A percentile compares a stretch with the other conserved stretches of the same genome.
Conservation (phyloP, 64 coral and sea anemone genomes). For the Trachythela sp. region DNA sequence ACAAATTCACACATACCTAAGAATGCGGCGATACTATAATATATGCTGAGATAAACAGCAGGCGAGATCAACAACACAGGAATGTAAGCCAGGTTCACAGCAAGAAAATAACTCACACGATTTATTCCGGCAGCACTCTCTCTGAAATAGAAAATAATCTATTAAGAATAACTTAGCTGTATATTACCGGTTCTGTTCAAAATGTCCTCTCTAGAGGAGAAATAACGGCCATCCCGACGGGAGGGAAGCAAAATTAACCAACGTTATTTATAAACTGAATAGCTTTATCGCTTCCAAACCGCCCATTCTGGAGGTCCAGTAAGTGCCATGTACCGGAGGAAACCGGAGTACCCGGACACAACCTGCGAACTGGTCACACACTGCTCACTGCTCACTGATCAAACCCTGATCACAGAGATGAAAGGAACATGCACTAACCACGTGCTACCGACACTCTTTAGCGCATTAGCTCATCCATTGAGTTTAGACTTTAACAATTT, state of each 20-base stretch:
- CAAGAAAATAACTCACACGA: slow-evolving; percentile 31
- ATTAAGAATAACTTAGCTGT: not conserved
- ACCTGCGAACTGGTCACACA: too few relatives aligned
- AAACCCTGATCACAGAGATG: too few relatives aligned
- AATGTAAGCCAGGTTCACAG: slow-evolving; percentile 23
- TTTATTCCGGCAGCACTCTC: slow-evolving; percentile 31
- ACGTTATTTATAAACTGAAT: not conserved
- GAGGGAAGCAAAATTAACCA: not conserved
- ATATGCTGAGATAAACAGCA: slow-evolving; percentile 17
- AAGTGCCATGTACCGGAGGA: not conserved
- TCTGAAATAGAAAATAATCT: not conserved
- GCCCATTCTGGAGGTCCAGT: not conserved
- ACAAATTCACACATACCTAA: not conserved
- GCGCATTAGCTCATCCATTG: too few relatives aligned
- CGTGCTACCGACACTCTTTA: too few relatives aligned
- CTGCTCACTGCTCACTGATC: too few relatives aligned
- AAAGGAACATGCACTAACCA: too few relatives aligned
- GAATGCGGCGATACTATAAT: not conserved
- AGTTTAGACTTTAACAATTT: too few relatives aligned
- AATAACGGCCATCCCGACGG: not conserved
- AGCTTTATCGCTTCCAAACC: not conserved
- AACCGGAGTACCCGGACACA: too few relatives aligned
- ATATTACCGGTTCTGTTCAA: not conserved
- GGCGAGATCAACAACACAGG: slow-evolving; percentile 17
- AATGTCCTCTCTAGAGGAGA: not conserved